Evolutionary conservation across 1,140 invertebrate species (phyloP), one percentile per base, ranked within the genome.

Genomic region (Habropoda laboriosa): DNA sequence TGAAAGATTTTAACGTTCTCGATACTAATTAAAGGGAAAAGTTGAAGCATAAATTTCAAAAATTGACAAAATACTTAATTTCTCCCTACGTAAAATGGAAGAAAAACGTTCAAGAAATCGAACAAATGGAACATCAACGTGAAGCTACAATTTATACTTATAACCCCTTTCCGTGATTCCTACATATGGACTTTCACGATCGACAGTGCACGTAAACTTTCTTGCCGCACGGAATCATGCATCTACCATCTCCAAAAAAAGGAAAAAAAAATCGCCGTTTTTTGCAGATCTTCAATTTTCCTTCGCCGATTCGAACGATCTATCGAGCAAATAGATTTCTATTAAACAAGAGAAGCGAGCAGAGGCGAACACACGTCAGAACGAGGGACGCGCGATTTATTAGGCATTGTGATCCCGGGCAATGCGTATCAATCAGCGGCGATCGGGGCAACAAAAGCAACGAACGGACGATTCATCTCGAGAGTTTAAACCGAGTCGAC

Each of bases 381-480:
- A 63, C 30, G 32, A 63, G 24, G 24, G 24, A 68, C 27, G 24
- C 18, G 21, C 70, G 51, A 82, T 82, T 80, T 75, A 80, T 82
- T 60, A 82, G 16, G 47, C 68, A 60, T 80, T 80, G 61, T 60
- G 53, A 61, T 30, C 45, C 5, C 38, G 32, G 60, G 18, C 51
- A 66, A 49, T 49, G 61, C 51, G 42, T 72, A 81, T 81, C 75
- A 49, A 81, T 81, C 75, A 72, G 30, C 57, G 18, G 24, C 24
- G 70, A 47, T 58, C 42, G 53, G n/a, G 51, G 45, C 40, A 57
- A 67, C 68, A 67, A 71, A 78, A 63, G 35, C 40, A 32, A 45
- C 40, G 8, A 13, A 42, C 45, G 55, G 66, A n/a, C 45, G 68
- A 72, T 49, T 30, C 74, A 38, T 64, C 49, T 71, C n/a, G 18